Percentiles rank a stretch among this genome's conserved stretches.
phyloP scores from a whole-genome alignment of 2,888 invertebrate genomes.

The Heliconius aoede region DNA sequence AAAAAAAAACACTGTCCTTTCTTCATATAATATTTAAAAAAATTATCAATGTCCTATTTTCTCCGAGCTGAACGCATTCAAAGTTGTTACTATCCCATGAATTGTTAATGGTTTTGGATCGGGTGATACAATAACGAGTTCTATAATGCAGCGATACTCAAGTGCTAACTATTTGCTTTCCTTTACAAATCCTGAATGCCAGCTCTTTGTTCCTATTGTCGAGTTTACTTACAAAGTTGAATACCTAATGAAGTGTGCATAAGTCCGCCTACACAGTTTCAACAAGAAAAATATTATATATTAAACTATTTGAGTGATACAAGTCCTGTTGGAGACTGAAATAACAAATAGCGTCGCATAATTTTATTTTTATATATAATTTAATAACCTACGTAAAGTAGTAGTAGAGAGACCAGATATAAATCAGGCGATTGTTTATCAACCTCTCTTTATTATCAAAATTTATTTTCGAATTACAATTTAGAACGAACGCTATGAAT shows the following conservation, averaged over 20 bases:
- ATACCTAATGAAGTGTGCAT: slow-evolving; percentile 19
- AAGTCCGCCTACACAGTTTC: slow-evolving; percentile 9
- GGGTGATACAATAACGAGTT: slow-evolving; percentile 40
- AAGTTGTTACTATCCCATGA: slow-evolving; percentile 40
- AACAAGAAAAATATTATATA: slow-evolving; percentile 20
- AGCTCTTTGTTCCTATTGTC: slow-evolving; percentile 25
- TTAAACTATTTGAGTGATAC: background rate
- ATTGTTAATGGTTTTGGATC: slow-evolving; percentile 35
- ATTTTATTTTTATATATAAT: too few relatives aligned
- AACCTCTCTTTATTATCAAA: background rate
- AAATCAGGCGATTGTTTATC: background rate
- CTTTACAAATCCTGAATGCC: slow-evolving; percentile 26
- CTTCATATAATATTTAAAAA: slow-evolving; percentile 11
- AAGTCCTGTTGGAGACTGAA: background rate
- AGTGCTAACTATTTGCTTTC: slow-evolving; percentile 34
- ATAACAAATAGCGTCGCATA: too few relatives aligned
- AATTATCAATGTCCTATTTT: slow-evolving; percentile 29
- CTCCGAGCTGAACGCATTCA: slow-evolving; percentile 36
- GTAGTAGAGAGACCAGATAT: background rate
- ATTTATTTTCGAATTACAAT: too few relatives aligned
- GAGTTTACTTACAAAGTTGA: slow-evolving; percentile 22
- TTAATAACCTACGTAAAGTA: background rate
- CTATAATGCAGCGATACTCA: slow-evolving; percentile 31
- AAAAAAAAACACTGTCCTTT: background rate
- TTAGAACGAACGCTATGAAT: background rate